phyloP scores from a whole-genome alignment of 2,888 invertebrate species.

The Drosophila testacea region DNA sequence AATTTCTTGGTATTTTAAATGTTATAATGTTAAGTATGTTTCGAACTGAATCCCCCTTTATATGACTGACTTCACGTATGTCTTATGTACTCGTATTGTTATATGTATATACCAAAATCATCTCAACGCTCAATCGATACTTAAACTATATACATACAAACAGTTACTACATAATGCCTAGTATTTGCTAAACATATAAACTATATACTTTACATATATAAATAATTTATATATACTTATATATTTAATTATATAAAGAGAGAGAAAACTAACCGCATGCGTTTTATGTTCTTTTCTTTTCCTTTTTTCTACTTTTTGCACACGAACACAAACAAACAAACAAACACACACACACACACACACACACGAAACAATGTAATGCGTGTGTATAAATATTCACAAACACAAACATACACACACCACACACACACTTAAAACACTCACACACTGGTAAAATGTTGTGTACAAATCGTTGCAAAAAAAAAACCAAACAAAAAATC shows the following conservation, averaged over 20 bases:
- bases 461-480: slow-evolving; percentile 75
- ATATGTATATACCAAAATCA: slow-evolving; percentile 70
- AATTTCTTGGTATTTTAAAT: slow-evolving; percentile 75
- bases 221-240: slow-evolving; percentile 49
- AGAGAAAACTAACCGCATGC: slow-evolving; percentile 84
- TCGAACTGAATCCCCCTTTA: slow-evolving; percentile 64
- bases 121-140: slow-evolving; percentile 67
- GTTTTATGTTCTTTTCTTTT: slow-evolving; percentile 84
- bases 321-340: slow-evolving; percentile 66
- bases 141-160: slow-evolving; percentile 47
- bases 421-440: slow-evolving; percentile 46
- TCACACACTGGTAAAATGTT: slow-evolving; percentile 74
- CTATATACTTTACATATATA: slow-evolving; percentile 44
- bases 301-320: slow-evolving; percentile 83
- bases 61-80: slow-evolving; percentile 75
- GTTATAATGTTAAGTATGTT: slow-evolving; percentile 79
- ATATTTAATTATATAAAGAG: slow-evolving; percentile 72
- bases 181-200: slow-evolving; percentile 68
- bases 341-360: slow-evolving; percentile 38
- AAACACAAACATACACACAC: slow-evolving; percentile 39
- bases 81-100: slow-evolving; percentile 75
- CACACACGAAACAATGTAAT: slow-evolving; percentile 48
- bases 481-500: slow-evolving; percentile 44
- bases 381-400: slow-evolving; percentile 45
- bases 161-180: slow-evolving; percentile 74